A percentile compares a stretch with the other conserved stretches of the same genome.
Conservation (phyloP, 2,797 vertebrate species). For the Diplodus puntazzo region DNA sequence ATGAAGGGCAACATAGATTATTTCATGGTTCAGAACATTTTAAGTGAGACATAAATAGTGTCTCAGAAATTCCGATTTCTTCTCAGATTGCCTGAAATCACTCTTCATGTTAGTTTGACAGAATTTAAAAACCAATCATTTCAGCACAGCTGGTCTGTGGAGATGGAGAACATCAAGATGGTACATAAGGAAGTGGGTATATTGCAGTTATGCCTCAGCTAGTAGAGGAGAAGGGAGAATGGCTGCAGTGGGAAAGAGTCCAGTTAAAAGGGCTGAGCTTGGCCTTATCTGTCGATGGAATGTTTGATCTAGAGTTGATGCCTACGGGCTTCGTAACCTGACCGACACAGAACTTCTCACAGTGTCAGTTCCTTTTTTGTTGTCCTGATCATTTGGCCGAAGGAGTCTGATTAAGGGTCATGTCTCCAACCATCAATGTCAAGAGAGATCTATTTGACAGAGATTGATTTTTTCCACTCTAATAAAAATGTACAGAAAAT, state of each 20-base stretch:
- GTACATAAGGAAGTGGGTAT: not conserved
- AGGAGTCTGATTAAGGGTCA: slow-evolving; percentile 1
- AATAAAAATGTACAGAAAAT: not conserved
- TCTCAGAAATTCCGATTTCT: slow-evolving; percentile 24
- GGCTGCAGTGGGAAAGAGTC: not conserved
- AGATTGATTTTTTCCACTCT: not conserved
- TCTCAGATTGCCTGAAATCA: slow-evolving; percentile 4
- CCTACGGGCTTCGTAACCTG: not conserved
- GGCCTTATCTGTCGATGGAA: not conserved
- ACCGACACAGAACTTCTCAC: not conserved
- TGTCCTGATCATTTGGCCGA: not conserved
- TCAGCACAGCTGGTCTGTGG: not conserved
- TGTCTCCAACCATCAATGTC: not conserved
- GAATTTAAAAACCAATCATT: not conserved
- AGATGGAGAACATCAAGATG: not conserved
- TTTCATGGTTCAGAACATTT: slow-evolving; percentile 45
- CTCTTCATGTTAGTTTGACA: not conserved
- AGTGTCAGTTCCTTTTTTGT: not conserved
- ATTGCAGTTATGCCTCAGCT: not conserved
- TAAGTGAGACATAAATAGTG: slow-evolving; percentile 5
- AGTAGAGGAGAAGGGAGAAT: not conserved
- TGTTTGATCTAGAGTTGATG: not conserved
- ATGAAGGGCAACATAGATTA: slow-evolving; percentile 35
- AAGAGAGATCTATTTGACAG: not conserved
- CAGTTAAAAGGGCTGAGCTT: slow-evolving; percentile 11